Evolutionary conservation across 2,797 vertebrate species (phyloP).

Genomic region (Luscinia megarhynchos): DNA sequence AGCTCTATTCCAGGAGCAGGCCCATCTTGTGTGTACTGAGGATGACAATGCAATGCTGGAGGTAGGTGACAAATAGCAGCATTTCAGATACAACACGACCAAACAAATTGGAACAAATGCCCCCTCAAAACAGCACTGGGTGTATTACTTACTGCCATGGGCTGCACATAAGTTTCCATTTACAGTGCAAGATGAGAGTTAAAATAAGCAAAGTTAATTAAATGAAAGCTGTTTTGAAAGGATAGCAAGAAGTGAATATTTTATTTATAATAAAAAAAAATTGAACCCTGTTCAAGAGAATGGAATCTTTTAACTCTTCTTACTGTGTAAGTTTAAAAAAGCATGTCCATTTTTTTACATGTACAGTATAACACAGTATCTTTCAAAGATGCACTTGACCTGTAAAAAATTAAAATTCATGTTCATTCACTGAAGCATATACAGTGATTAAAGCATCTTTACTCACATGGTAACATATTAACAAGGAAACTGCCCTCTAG

Average conservation of each 20-base stretch:
- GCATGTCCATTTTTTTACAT: neutral
- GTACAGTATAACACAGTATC: neutral
- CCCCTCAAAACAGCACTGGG: neutral
- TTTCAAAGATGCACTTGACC: neutral
- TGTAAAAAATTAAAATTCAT: neutral
- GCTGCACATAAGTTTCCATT: neutral
- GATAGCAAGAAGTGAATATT: neutral
- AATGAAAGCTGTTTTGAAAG: neutral
- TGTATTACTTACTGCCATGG: neutral
- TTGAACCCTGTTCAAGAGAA: neutral
- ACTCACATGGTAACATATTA: neutral
- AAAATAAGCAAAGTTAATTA: neutral
- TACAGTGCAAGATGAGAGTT: neutral
- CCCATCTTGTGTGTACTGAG: neutral
- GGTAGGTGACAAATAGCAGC: neutral
- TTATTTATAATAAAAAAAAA: neutral
- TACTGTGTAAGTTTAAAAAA: neutral
- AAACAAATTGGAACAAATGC: neutral
- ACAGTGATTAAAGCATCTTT: neutral
- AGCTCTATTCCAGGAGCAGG: neutral
- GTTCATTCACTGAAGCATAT: neutral
- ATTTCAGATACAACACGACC: neutral
- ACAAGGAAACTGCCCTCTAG: neutral
- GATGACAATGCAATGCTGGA: neutral
- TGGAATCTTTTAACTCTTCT: constrained; percentile 5